Evolutionary conservation across 2,888 invertebrate genomes (phyloP).

Genomic region (Leptinotarsa rubiginosa): DNA sequence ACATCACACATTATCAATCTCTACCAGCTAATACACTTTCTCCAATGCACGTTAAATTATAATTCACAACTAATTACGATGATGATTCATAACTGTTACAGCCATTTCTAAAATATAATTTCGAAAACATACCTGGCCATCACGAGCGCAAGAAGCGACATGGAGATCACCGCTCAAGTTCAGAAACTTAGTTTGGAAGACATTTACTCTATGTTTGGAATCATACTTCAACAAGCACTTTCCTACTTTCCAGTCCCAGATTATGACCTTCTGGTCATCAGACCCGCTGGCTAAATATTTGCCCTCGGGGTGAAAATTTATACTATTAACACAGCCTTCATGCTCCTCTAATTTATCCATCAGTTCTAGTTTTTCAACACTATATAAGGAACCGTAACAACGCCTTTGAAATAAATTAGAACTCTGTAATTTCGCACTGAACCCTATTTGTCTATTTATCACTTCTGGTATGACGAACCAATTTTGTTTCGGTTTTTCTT

Average conservation of each 20-base stretch:
- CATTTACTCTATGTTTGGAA: constrained; percentile 88
- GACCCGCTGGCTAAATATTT: constrained; percentile 88
- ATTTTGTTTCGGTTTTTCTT: constrained; percentile 75
- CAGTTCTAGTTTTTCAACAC: constrained; percentile 84
- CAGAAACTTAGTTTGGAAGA: constrained; percentile 92
- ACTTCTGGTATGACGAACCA: constrained; percentile 76
- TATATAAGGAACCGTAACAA: constrained; percentile 85
- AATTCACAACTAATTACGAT: constrained; percentile 16
- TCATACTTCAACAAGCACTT: constrained; percentile 75
- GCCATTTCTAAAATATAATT: too few species aligned
- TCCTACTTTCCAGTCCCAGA: constrained; percentile 92
- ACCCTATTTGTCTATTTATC: constrained; percentile 71
- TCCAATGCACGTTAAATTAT: constrained; percentile 22
- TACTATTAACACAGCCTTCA: constrained; percentile 90
- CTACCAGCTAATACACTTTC: too few species aligned
- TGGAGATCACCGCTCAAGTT: constrained; percentile 82
- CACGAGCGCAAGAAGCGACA: constrained; percentile 89
- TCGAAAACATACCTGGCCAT: constrained; percentile 79
- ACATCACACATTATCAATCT: too few species aligned
- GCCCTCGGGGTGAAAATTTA: constrained; percentile 87
- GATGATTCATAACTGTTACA: too few species aligned
- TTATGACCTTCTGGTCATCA: constrained; percentile 85
- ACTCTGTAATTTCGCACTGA: constrained; percentile 61
- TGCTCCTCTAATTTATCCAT: constrained; percentile 83
- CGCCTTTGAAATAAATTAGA: constrained; percentile 65